Conservation (phyloP, 2,888 invertebrate species). For the Caenorhabditis sinica region DNA sequence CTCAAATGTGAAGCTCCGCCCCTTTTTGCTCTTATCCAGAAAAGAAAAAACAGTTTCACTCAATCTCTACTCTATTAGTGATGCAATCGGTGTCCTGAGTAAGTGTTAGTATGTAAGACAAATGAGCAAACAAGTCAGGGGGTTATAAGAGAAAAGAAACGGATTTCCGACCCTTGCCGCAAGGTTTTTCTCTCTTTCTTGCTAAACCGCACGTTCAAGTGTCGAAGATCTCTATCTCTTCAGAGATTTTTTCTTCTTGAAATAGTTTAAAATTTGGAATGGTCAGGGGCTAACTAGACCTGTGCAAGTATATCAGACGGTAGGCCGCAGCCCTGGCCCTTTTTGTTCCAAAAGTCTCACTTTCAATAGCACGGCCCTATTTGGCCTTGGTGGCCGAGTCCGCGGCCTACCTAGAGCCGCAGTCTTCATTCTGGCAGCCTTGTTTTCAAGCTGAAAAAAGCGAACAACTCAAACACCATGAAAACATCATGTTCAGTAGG, state of each 20-base stretch:
- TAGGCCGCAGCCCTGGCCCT: no score
- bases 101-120: constrained; percentile 53
- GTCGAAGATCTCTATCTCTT: constrained; percentile 35
- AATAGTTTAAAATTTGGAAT: background rate
- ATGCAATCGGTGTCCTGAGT: constrained; percentile 39
- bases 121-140: constrained; percentile 54
- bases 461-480: background rate
- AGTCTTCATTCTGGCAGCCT: no score
- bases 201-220: constrained; percentile 61
- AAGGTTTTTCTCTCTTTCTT: constrained; percentile 45
- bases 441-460: background rate
- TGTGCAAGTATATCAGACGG: no score
- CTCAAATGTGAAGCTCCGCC: no score
- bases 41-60: background rate
- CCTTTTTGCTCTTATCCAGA: background rate
- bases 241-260: background rate
- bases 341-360: no score
- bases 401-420: no score
- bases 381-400: no score
- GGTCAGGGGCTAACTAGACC: background rate
- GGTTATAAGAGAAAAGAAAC: constrained; percentile 35
- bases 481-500: no score
- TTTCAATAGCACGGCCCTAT: no score
- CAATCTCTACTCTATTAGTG: constrained; percentile 24
- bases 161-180: constrained; percentile 37